phyloP scores from a whole-genome alignment of 92 coral and sea anemone species.

The Phenganax marumi region DNA sequence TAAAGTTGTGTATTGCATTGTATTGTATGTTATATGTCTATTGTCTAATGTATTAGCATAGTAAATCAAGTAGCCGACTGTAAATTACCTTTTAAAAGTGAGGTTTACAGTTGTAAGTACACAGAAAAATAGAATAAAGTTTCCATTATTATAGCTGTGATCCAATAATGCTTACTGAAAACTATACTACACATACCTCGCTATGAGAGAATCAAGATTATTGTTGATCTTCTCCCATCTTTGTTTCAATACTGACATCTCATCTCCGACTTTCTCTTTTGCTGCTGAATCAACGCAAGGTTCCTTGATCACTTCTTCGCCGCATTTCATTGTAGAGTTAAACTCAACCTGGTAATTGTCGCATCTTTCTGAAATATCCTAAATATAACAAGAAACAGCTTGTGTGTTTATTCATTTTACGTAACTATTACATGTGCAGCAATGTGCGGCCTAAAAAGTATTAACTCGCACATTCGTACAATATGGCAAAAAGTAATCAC shows the following conservation, averaged over 20 bases:
- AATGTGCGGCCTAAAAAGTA: background rate
- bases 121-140: too few relatives aligned
- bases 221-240: constrained; percentile 21
- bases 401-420: background rate
- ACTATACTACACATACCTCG: constrained; percentile 3
- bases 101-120: too few relatives aligned
- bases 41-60: too few relatives aligned
- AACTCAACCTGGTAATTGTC: constrained; percentile 48
- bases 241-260: constrained; percentile 16
- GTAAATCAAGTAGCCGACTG: too few relatives aligned
- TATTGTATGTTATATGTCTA: too few relatives aligned
- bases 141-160: too few relatives aligned
- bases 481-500: too few relatives aligned
- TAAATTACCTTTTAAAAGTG: too few relatives aligned
- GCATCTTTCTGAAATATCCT: constrained; percentile 57
- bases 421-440: background rate
- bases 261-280: constrained; percentile 31
- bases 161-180: background rate
- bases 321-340: constrained; percentile 50
- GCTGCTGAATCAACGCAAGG: constrained; percentile 32
- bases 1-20: too few relatives aligned
- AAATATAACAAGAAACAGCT: background rate
- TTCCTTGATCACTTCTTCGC: constrained; percentile 25
- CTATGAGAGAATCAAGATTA: constrained; percentile 21
- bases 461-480: too few relatives aligned